A percentile compares a stretch with the other conserved stretches of the same genome.
phyloP scores from a whole-genome alignment of 1,140 invertebrate genomes.

The Papilio machaon region DNA sequence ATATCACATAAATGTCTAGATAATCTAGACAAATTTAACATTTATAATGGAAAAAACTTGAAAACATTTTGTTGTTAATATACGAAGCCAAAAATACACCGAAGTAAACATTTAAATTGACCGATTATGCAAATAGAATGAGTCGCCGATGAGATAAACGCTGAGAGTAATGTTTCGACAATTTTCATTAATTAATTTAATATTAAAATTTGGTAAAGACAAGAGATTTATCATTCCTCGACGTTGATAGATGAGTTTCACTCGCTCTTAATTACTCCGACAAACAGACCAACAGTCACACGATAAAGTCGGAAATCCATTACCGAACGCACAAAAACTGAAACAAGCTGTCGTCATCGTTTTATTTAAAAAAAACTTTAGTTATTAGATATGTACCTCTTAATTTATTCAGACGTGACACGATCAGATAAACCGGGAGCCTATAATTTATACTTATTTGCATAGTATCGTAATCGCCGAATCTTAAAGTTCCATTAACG shows the following conservation, averaged over 20 bases:
- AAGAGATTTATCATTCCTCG: constrained; percentile 49
- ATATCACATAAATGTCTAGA: constrained; percentile 23
- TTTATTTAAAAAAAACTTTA: neutral
- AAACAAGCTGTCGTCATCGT: neutral
- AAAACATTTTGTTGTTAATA: constrained; percentile 24
- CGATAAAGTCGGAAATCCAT: constrained; percentile 15
- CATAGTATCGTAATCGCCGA: constrained; percentile 29
- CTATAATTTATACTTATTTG: constrained; percentile 29
- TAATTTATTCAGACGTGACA: constrained; percentile 27
- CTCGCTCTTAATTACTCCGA: constrained; percentile 47
- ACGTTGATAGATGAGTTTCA: constrained; percentile 50
- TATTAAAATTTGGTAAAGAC: constrained; percentile 49
- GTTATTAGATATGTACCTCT: neutral
- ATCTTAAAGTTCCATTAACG: constrained; percentile 29
- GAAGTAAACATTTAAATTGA: constrained; percentile 34
- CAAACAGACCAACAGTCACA: constrained; percentile 36
- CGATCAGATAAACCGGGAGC: constrained; percentile 19
- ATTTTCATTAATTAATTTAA: constrained; percentile 50
- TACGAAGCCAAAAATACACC: constrained; percentile 20
- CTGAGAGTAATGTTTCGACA: constrained; percentile 34
- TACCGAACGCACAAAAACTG: constrained; percentile 1
- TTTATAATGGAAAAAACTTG: constrained; percentile 22
- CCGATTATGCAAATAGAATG: constrained; percentile 37
- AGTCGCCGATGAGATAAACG: constrained; percentile 31
- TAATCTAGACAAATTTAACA: constrained; percentile 17